Base-by-base conservation (phyloP, 2,888 invertebrate genomes). In the Aleiodes testaceus region DNA sequence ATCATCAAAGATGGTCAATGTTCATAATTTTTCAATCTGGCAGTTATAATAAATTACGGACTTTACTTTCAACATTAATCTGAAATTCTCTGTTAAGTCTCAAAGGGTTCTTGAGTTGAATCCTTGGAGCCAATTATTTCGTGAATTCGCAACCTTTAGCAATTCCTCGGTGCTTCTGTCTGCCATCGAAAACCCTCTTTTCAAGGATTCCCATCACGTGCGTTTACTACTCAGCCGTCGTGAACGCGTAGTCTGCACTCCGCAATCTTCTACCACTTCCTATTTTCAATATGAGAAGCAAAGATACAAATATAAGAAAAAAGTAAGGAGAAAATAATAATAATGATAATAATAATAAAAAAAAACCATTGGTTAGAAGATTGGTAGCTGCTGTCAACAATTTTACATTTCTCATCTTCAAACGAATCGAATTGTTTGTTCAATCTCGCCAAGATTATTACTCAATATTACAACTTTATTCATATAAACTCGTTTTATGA, bases 61-160 rank as follows among this genome's bases (percentile, higher is more conserved):
- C 3, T 36, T 16, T 49, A 49, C n/a, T 16, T 16, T 49, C 49
- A 16, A 7, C 18, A 12, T 53, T 16, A 53, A 53, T 53, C 22
- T 18, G 6, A 20, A 11, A 53, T 53, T 22, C 52, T 53, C 9
- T 12, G 52, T 22, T 20, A 18, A 11, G 12, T 20, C 20, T 53
- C 22, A 5, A 53, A 53, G 22, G 11, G n/a, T n/a, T n/a, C 18
- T 18, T 22, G 12, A 53, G 12, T 53, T 53, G 20, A 53, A 49
- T 53, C n/a, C 52, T 53, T 53, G n/a, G 2, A 74, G 77, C 77
- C 78, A 78, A 78, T 78, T 78, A 78, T 77, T 75, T 66, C 61
- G 68, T 12, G 68, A 72, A 73, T 73, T 47, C 16, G 42, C 20
- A 22, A 52, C 22, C 52, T 52, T 52, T 20, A 22, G 12, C 12